Evolutionary conservation across 2,113 vertebrate species (phyloP), one percentile per base, ranked within the genome.

Genomic region (Helogale parvula): DNA sequence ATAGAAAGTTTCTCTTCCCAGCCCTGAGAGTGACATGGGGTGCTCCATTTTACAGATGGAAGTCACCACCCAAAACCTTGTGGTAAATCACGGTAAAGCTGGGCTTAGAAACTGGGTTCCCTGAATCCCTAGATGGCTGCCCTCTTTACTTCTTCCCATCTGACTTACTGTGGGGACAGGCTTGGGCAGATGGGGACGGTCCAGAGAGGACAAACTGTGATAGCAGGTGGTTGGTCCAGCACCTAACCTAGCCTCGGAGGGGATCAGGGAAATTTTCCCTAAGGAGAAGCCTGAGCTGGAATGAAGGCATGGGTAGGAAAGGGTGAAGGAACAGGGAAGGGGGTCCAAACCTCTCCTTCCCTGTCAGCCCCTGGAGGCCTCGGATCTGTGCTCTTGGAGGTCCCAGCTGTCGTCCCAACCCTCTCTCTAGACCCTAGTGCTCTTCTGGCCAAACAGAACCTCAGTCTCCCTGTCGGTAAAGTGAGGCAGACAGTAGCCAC

Each of bases 41-140:
- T 33, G 14, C 3, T 45, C 72, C 41, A 15, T 95, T 97, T 97
- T 88, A 23, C 54, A 79, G 2, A 7, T 7, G 17, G 81, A 81
- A 57, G 21, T 41, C n/a, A 29, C 69, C 92, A 65, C 95, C 88
- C 94, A 35, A 29, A 97, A 69, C 88, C 97, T 65, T 15, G 11
- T 33, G 47, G 84, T 41, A 93, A 91, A 23, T 87, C 68, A 3
- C 65, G 60, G 45, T 60, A 0, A 80, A 97, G 74, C 85, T 41
- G 29, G 41, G 60, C 33, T 45, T 87, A 45, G 35, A 85, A 81
- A 17, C 60, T 65, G 74, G 65, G 16, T 52, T 81, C 47, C 52
- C 66, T 82, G 50, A 60, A 16, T 47, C 11, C 7, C 29, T 25
- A 5, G 15, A 8, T 17, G 54, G 25, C 41, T n/a, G 7, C 10